phyloP scores from a whole-genome alignment of 1,140 invertebrate species.

The Aradophagus sp. region DNA sequence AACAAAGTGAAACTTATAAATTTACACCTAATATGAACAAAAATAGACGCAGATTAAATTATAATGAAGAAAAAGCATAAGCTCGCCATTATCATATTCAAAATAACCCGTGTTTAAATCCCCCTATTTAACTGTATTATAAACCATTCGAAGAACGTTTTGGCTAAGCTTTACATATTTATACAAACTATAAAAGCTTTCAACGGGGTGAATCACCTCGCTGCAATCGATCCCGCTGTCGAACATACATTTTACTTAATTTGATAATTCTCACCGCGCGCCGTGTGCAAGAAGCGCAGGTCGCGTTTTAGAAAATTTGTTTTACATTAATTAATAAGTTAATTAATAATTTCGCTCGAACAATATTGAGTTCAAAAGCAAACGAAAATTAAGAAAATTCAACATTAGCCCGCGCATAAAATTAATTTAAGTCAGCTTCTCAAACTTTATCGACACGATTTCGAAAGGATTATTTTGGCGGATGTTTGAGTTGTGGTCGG shows the following conservation, averaged over 20 bases:
- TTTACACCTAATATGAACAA: too few relatives aligned
- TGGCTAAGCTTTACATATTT: constrained; percentile 18
- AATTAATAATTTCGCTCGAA: too few relatives aligned
- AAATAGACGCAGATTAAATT: neutral
- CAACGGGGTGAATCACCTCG: constrained; percentile 10
- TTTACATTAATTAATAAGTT: too few relatives aligned
- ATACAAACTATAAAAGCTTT: constrained; percentile 27
- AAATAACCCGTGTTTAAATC: neutral
- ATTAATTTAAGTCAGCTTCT: constrained; percentile 14
- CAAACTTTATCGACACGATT: constrained; percentile 15
- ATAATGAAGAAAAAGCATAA: constrained; percentile 7
- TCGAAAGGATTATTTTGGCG: constrained; percentile 27
- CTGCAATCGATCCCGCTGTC: constrained; percentile 10
- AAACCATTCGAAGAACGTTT: constrained; percentile 21
- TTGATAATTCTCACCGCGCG: constrained; percentile 5
- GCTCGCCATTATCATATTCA: constrained; percentile 5
- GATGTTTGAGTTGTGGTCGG: constrained; percentile 18
- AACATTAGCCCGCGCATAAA: neutral
- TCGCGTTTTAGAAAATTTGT: too few relatives aligned
- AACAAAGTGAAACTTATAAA: too few relatives aligned
- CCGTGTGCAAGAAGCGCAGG: neutral
- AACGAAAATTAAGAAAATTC: too few relatives aligned
- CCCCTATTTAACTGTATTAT: constrained; percentile 5
- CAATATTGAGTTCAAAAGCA: too few relatives aligned
- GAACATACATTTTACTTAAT: constrained; percentile 9